Percentiles rank a stretch among this genome's conserved stretches.
These are phyloP conservation scores for Pachypanchax playfairii DNA, from an alignment of 2,113 vertebrate genomes.

Conservation along the genomic window DNA sequence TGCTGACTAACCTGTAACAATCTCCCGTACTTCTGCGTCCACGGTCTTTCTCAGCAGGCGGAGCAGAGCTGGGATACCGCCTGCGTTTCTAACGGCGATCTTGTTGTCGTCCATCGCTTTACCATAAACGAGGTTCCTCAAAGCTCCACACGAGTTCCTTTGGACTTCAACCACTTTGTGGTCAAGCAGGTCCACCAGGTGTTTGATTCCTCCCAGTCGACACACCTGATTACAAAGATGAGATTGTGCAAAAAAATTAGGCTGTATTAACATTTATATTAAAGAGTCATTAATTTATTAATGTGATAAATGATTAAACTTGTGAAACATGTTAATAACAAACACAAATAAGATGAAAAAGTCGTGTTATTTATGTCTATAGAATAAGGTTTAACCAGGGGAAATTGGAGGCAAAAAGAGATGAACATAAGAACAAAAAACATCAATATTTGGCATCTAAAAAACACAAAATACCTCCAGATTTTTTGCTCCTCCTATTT, in stretches of 20 bases:
- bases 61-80: slow-evolving; percentile 91
- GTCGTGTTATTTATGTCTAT: slow-evolving; percentile 23
- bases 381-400: slow-evolving; percentile 18
- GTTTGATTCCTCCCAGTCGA: slow-evolving; percentile 92
- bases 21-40: slow-evolving; percentile 93
- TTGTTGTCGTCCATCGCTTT: slow-evolving; percentile 97
- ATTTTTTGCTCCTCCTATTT: slow-evolving; percentile 9
- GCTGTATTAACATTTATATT: not conserved
- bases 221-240: slow-evolving; percentile 83
- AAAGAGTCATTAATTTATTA: slow-evolving; percentile 47
- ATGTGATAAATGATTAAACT: slow-evolving; percentile 28
- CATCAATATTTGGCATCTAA: slow-evolving; percentile 19
- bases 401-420: slow-evolving; percentile 14
- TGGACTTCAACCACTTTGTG: slow-evolving; percentile 95
- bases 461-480: slow-evolving; percentile 11
- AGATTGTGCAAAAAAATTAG: not conserved
- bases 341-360: slow-evolving; percentile 31
- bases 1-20: slow-evolving; percentile 88
- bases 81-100: slow-evolving; percentile 91
- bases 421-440: no score
- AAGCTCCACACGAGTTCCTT: slow-evolving; percentile 92
- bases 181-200: slow-evolving; percentile 95
- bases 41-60: slow-evolving; percentile 91
- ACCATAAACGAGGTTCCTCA: slow-evolving; percentile 95
- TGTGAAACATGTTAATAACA: slow-evolving; percentile 31